phyloP scores from a whole-genome alignment of 1,140 invertebrate genomes.

The Saccostrea glomerata region DNA sequence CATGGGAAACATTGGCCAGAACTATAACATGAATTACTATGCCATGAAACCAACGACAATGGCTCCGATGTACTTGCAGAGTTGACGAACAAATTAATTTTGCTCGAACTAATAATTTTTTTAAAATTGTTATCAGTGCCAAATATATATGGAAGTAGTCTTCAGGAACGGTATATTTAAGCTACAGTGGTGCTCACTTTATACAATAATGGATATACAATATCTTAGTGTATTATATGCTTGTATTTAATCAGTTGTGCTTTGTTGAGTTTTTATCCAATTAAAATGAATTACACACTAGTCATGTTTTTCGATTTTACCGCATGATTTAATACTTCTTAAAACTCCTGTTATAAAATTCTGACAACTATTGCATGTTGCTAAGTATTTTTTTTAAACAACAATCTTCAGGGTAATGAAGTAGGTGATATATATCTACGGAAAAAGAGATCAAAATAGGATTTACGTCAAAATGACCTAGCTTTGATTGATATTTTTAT shows the following conservation, averaged over 20 bases:
- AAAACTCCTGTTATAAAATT: too few species aligned
- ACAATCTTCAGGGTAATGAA: too few species aligned
- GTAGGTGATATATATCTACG: too few species aligned
- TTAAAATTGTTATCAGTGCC: background rate
- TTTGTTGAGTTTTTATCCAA: constrained; percentile 13
- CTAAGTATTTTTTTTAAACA: too few species aligned
- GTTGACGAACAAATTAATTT: constrained; percentile 61
- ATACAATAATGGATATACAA: background rate
- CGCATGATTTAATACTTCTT: background rate
- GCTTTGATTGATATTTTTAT: constrained; percentile 1
- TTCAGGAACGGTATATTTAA: background rate
- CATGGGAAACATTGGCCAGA: constrained; percentile 62
- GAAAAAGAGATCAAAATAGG: too few species aligned
- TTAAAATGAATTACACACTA: background rate
- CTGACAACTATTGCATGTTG: too few species aligned
- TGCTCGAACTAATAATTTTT: background rate
- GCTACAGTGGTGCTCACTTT: background rate
- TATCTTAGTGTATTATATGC: background rate
- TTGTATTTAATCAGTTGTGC: constrained; percentile 17
- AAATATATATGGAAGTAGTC: constrained; percentile 17
- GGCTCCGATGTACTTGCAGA: constrained; percentile 76
- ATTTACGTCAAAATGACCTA: constrained; percentile 22
- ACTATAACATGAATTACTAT: constrained; percentile 73
- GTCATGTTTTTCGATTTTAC: background rate
- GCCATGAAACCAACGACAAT: constrained; percentile 73